These are phyloP conservation scores for Drosophila hamatofila DNA, from an alignment of 2,888 invertebrate genomes.

Conservation along the genomic window DNA sequence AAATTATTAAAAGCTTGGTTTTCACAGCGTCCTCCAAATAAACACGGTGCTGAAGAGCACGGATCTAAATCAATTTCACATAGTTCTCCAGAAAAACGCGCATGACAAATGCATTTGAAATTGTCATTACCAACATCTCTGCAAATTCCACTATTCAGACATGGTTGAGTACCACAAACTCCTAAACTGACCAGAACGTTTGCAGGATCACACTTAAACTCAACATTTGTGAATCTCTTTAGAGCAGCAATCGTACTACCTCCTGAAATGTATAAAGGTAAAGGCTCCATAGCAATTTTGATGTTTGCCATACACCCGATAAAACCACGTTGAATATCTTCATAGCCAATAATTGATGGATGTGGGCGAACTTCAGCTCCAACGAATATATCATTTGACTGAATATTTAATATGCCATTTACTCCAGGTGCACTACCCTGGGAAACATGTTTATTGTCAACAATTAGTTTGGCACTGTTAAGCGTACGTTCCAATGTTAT, in stretches of 20 bases:
- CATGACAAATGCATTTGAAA: slow-evolving; percentile 92
- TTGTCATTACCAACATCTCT: slow-evolving; percentile 87
- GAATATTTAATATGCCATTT: slow-evolving; percentile 93
- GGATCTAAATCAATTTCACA: slow-evolving; percentile 96
- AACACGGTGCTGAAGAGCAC: slow-evolving; percentile 94
- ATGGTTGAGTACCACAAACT: slow-evolving; percentile 91
- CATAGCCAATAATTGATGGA: slow-evolving; percentile 90
- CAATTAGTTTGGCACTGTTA: slow-evolving; percentile 91
- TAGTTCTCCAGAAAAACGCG: slow-evolving; percentile 90
- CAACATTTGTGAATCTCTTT: slow-evolving; percentile 89
- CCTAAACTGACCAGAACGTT: slow-evolving; percentile 88
- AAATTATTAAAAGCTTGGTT: slow-evolving; percentile 88
- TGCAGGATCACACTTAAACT: slow-evolving; percentile 89
- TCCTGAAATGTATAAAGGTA: slow-evolving; percentile 91
- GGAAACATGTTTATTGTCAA: slow-evolving; percentile 91
- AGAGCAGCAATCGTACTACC: slow-evolving; percentile 88
- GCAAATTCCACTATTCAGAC: slow-evolving; percentile 91
- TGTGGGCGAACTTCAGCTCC: slow-evolving; percentile 93
- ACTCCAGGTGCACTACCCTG: slow-evolving; percentile 92
- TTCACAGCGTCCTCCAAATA: slow-evolving; percentile 92
- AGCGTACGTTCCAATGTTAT: slow-evolving; percentile 92
- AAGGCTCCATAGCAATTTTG: slow-evolving; percentile 89
- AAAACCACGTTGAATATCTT: slow-evolving; percentile 93
- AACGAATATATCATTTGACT: slow-evolving; percentile 92
- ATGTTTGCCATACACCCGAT: slow-evolving; percentile 96